Evolutionary conservation across 2,888 invertebrate genomes (phyloP).

Genomic region (Boloria selene): DNA sequence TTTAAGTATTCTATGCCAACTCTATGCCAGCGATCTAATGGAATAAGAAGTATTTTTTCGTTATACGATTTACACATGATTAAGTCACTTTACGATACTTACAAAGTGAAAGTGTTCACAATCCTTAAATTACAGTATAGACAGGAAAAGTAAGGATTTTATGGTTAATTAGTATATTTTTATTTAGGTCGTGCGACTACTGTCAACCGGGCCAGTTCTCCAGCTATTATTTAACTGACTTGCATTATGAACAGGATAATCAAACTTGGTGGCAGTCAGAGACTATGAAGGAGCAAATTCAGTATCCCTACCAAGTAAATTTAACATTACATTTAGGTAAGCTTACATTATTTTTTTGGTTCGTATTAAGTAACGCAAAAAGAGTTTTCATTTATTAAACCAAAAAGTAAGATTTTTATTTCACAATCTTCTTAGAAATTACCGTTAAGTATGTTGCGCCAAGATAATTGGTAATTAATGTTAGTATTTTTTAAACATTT

Average conservation of each 20-base stretch:
- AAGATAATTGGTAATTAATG: too few species aligned
- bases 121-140: too few species aligned
- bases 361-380: not conserved
- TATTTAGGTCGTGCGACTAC: conserved; percentile 88
- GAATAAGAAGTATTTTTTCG: too few species aligned
- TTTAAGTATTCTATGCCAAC: too few species aligned
- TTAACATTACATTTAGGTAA: conserved; percentile 93
- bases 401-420: not conserved
- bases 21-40: too few species aligned
- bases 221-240: conserved; percentile 91
- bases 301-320: conserved; percentile 95
- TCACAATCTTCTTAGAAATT: too few species aligned
- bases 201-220: conserved; percentile 85
- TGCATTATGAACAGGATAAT: conserved; percentile 94
- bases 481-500: too few species aligned
- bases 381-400: not conserved
- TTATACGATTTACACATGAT: too few species aligned
- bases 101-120: too few species aligned
- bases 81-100: too few species aligned
- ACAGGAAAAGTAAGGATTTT: too few species aligned
- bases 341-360: conserved; percentile 42
- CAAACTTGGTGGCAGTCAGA: conserved; percentile 99
- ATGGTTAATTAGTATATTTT: not conserved
- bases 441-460: too few species aligned
- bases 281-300: conserved; percentile 96